Evolutionary conservation across 1,140 invertebrate species (phyloP), one percentile per base, ranked within the genome.

Genomic region (Matsumurasca onukii): DNA sequence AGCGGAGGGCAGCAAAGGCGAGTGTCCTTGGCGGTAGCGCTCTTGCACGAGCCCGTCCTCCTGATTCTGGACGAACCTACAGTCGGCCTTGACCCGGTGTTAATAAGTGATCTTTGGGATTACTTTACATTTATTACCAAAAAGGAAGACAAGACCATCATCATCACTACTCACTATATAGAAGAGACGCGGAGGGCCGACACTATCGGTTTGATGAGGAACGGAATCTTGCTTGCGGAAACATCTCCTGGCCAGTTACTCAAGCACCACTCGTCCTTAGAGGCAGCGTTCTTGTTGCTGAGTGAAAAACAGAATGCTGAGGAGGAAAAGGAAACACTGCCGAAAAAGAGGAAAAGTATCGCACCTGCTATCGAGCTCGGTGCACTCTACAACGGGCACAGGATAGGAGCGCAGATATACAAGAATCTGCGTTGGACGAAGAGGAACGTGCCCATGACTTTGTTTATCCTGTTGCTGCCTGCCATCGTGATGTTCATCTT

Each of bases 161-260:
- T 98, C 52, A 94, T 98, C 52, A 97, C 95, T 0, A 98, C 95
- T 15, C 95, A 98, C 82, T 98, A 97, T 75, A 95, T 97, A 55
- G 94, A 97, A 76, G 95, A 98, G 81, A 89, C 93, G 1, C 86
- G 89, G 73, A 88, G 94, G 76, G 91, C 93, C 5, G 74, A 85
- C 76, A 78, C 77, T 81, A 85, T 86, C 68, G 86, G 86, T 13
- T 74, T 88, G 30, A 87, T 88, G 85, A 78, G 86, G 75, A 81
- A 80, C 70, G 86, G 86, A 9, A 76, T 80, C 34, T 75, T 88
- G 15, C 74, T 88, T 39, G 86, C 86, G 0, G 85, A 88, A 77
- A 79, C 83, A 64, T 79, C 82, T 45, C 86, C 86, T 0, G 75
- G 80, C 2, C 76, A 74, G 30, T 74, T 87, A 1, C 78, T 88